Evolutionary conservation across 2,797 vertebrate genomes (phyloP), one percentile per base, ranked within the genome.

Genomic region (Kryptopterus vitreolus): DNA sequence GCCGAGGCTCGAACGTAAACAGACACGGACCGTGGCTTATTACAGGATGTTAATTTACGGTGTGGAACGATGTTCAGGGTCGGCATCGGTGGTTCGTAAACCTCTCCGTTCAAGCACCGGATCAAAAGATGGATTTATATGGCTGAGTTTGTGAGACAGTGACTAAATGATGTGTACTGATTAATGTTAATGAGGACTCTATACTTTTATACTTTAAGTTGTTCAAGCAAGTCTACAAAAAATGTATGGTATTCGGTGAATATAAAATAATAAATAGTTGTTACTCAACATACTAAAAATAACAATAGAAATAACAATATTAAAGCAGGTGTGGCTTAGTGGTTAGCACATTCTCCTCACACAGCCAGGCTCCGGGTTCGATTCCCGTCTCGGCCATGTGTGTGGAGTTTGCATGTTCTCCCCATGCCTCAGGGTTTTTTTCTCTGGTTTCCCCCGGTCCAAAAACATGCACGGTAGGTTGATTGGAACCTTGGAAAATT

Each of bases 11-110:
- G 66, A 71, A 50, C 24, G 52, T 70, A 72, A 62, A 74, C 70
- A 57, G 71, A n/a, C n/a, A n/a, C 79, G 52, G 78, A 58, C 62
- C 35, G 62, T 15, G 22, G 72, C 26, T 63, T 69, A 33, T 59
- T 81, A 68, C 18, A 46, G 31, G 55, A 43, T 15, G n/a, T 59
- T 68, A 57, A 63, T 15, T 18, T 53, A 62, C 48, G 26, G 53
- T 6, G 29, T 66, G 70, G 31, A n/a, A 38, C 31, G 31, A 4
- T 11, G 43, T 18, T 26, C 16, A 24, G n/a, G n/a, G 63, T 73
- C 8, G n/a, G 31, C 16, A 43, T 22, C 3, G 4, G 13, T 57
- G 50, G 35, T 66, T 15, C 31, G 63, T 58, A 69, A 69, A 69
- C 58, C 33, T 12, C 46, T 52, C 75, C 35, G 6, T 52, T 78